Conservation (phyloP, 1,140 invertebrate species). For the Phymastichus coffea region DNA sequence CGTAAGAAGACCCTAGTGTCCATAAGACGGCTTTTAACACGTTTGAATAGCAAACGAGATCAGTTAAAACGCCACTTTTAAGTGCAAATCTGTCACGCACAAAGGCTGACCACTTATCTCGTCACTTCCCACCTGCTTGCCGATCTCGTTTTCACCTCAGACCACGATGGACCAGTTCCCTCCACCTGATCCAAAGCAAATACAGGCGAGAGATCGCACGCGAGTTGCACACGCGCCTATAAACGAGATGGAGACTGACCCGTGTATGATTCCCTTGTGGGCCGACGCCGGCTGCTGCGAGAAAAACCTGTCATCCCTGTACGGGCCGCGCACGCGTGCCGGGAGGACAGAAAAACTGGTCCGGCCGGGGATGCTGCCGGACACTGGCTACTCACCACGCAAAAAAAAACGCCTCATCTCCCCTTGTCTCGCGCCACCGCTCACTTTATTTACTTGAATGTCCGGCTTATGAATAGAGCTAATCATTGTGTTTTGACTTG, state of each 20-base stretch:
- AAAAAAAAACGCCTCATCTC: conserved; percentile 45
- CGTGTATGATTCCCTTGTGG: too few species aligned
- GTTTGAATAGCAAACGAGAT: too few species aligned
- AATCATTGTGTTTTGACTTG: conserved; percentile 23
- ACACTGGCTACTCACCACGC: conserved; percentile 36
- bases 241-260: not conserved
- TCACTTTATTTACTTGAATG: conserved; percentile 16
- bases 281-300: too few species aligned
- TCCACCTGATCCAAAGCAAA: conserved; percentile 52
- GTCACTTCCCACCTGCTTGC: too few species aligned
- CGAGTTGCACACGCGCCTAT: not conserved
- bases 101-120: too few species aligned
- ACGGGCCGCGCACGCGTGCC: conserved; percentile 10
- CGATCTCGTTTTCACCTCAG: conserved; percentile 23
- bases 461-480: conserved; percentile 1
- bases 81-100: too few species aligned
- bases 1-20: too few species aligned
- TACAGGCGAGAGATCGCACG: conserved; percentile 21
- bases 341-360: conserved; percentile 41
- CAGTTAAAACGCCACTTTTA: too few species aligned
- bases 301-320: conserved; percentile 48
- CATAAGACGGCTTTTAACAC: too few species aligned
- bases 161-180: conserved; percentile 51
- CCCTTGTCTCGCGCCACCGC: too few species aligned
- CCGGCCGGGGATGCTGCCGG: conserved; percentile 36